A percentile compares a stretch with the other conserved stretches of the same genome.
phyloP scores from a whole-genome alignment of 2,888 invertebrate genomes.

The Lasius platythorax region DNA sequence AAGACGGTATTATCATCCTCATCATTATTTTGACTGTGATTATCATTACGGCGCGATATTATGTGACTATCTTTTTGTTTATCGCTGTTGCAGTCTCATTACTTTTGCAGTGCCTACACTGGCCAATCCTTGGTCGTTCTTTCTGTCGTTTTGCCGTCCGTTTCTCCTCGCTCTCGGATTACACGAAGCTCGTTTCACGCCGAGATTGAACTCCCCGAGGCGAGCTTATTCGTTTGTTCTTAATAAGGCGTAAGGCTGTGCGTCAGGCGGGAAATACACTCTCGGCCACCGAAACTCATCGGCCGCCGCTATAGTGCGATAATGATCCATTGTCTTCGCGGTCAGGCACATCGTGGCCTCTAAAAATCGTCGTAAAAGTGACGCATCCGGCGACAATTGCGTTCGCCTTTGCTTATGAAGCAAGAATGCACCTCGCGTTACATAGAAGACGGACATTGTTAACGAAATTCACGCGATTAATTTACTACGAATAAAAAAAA shows the following conservation, averaged over 20 bases:
- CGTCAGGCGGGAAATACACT: constrained; percentile 23
- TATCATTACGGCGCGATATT: constrained; percentile 68
- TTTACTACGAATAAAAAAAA: not conserved
- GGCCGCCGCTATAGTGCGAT: constrained; percentile 25
- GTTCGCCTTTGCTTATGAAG: not conserved
- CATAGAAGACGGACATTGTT: not conserved
- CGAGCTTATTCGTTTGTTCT: constrained; percentile 65
- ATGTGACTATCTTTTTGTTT: constrained; percentile 48
- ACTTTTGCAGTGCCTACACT: constrained; percentile 40
- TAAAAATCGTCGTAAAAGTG: constrained; percentile 12
- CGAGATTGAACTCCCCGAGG: constrained; percentile 59
- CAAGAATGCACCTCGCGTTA: not conserved
- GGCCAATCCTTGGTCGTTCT: constrained; percentile 48
- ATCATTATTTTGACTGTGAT: constrained; percentile 72
- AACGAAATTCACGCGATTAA: not conserved
- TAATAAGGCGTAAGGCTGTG: constrained; percentile 68
- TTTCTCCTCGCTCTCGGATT: constrained; percentile 53
- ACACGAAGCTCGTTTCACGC: constrained; percentile 57
- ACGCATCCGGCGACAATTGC: not conserved
- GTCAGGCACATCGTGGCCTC: constrained; percentile 3
- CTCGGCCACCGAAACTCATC: constrained; percentile 51
- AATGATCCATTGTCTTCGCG: constrained; percentile 51
- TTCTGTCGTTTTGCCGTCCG: constrained; percentile 49
- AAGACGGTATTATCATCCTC: constrained; percentile 69
- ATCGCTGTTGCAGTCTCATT: constrained; percentile 44